Base-by-base conservation (phyloP, 2,113 vertebrate genomes). In the Trematomus loennbergii region DNA sequence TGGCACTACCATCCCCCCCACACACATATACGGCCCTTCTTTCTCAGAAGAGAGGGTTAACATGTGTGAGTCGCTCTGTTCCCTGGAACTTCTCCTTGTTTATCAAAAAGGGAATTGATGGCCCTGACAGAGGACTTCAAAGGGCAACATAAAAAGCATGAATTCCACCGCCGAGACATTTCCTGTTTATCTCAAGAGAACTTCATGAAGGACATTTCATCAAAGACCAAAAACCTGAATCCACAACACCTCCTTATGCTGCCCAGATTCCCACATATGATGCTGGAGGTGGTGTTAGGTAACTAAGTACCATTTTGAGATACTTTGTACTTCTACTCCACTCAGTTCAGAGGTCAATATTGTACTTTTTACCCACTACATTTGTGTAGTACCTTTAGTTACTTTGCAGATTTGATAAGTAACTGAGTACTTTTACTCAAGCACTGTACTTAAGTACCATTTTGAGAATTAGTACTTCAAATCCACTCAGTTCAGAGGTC, bases 31-130 rank as follows among this genome's bases (percentile, higher is more conserved):
- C 61, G 77, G 55, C 61, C 71, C 69, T 79, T 87, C n/a, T 92
- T 89, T 90, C 91, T 87, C 64, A 81, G 84, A 92, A 91, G 85
- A 86, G 79, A 88, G 87, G 76, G 87, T 88, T 89, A 94, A 93
- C 91, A 93, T 91, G 93, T 92, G 91, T 82, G 90, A 92, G 88
- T 88, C 20, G 57, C 78, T 74, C 73, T 85, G 79, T 92, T 93
- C 86, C 71, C 86, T 84, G 65, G 79, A 91, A 92, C 86, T 89
- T 91, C 83, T 89, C 63, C 65, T 80, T 87, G 85, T 93, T 92
- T 89, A 76, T 87, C 78, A 58, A 77, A 88, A 87, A 83, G 66
- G 57, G 85, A 88, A 85, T 72, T 79, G 87, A 88, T 77, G 75
- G 53, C 77, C 58, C 79, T 83, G 89, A 85, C 90, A 68, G 67